Conservation (phyloP, 2,113 vertebrate species). For the Callospermophilus lateralis region DNA sequence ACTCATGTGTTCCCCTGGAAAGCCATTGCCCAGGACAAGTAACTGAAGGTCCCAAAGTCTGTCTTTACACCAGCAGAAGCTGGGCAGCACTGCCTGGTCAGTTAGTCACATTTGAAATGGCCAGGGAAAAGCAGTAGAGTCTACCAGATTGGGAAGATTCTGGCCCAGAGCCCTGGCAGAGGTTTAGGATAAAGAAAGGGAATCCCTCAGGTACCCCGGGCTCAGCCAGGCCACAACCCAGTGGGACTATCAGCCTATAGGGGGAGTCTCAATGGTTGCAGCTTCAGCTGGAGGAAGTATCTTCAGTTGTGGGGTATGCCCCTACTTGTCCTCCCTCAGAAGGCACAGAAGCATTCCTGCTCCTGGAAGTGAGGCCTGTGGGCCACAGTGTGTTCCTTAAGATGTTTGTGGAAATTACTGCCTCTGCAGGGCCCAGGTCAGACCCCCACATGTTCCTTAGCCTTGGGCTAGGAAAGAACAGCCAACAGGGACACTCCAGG, state of each 20-base stretch:
- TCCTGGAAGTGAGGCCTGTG: not conserved
- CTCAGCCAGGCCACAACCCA: not conserved
- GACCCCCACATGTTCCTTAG: not conserved
- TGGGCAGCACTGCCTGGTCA: not conserved
- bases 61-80: not conserved
- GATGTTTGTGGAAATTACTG: not conserved
- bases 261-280: accelerated
- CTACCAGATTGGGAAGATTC: not conserved
- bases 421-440: not conserved
- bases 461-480: not conserved
- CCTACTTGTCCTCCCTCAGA: not conserved
- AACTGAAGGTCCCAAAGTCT: not conserved
- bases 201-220: not conserved
- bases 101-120: accelerated
- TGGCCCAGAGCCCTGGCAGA: not conserved
- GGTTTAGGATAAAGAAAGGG: not conserved
- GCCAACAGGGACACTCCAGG: not conserved
- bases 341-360: not conserved
- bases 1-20: not conserved
- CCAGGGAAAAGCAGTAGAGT: not conserved
- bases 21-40: not conserved
- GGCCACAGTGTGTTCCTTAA: accelerated
- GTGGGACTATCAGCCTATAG: not conserved
- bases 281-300: accelerated
- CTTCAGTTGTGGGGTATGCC: too few species aligned